Base-by-base conservation (phyloP, 2,113 vertebrate genomes). In the Daphoenositta chrysoptera region DNA sequence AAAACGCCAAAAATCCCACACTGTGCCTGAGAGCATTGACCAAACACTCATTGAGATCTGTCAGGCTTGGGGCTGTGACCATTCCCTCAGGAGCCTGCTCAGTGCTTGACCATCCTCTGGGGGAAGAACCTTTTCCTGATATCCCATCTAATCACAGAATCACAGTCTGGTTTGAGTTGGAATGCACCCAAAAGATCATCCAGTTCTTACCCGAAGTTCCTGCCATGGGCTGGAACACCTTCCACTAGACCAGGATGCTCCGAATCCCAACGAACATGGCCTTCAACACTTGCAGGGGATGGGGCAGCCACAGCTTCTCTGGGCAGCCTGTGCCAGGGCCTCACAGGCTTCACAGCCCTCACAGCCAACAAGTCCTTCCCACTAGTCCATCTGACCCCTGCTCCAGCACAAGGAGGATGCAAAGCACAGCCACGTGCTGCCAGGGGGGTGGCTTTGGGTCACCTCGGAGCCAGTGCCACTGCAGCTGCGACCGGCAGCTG, bases 391-490 rank as follows among this genome's bases (percentile, higher is more conserved):
- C 39, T 37, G 20, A 30, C 7, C 13, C 9, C 12, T 4, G 7
- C 24, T 61, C 10, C 21, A 37, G 56, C 1, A 0, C 39, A 53
- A 6, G 26, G 39, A 71, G 26, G 37, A 53, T 27, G 57, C 39
- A 44, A 61, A 61, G 45, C 31, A 37, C 31, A 42, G 37, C 45
- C 8, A 7, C 15, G 20, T 50, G 45, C 65, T 60, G 54, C 37
- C 37, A 21, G 11, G 17, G 11, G 4, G 4, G 1, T 0, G 1
- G 21, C 39, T 72, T 33, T 63, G 39, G 39, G 22, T 72, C 56
- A 26, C 39, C 22, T 63, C 11, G 13, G 37, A 37, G 56, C 80
- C 47, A 44, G 15, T 61, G 56, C 54, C 54, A 42, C 56, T 35
- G 31, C 33, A 53, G 27, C 80, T 37, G 26, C 5, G 13, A 61